A percentile compares a stretch with the other conserved stretches of the same genome.
Evolutionary conservation across 2,113 vertebrate species (phyloP).

Genomic region (Ascaphus truei): DNA sequence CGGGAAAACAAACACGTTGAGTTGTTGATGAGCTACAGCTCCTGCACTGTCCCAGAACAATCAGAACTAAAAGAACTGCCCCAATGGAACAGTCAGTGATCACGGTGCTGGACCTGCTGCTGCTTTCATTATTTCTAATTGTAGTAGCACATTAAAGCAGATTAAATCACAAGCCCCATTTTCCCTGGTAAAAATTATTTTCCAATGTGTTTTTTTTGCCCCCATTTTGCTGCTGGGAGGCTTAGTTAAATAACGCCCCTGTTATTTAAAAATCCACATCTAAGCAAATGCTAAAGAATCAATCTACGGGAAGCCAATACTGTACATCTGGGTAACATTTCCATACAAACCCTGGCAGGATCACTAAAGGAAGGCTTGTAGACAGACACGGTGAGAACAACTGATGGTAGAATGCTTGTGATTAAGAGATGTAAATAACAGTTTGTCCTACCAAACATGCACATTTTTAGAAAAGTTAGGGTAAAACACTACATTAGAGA

Average conservation of each 20-base stretch:
- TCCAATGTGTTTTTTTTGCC: too few relatives aligned
- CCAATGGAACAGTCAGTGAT: too few relatives aligned
- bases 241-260: too few relatives aligned
- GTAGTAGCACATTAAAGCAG: too few relatives aligned
- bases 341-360: background rate
- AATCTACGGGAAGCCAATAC: background rate
- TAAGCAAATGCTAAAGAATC: too few relatives aligned
- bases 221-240: background rate
- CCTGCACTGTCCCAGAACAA: background rate
- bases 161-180: too few relatives aligned
- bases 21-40: background rate
- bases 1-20: background rate
- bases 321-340: constrained; percentile 12
- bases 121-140: too few relatives aligned
- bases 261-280: too few relatives aligned
- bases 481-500: too few relatives aligned
- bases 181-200: too few relatives aligned
- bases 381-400: background rate
- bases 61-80: too few relatives aligned
- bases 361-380: background rate
- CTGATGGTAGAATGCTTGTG: background rate
- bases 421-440: constrained; percentile 25
- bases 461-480: background rate
- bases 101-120: too few relatives aligned
- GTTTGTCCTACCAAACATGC: background rate